Percentiles rank a stretch among this genome's conserved stretches.
These are phyloP conservation scores for Agrotis clavis DNA, from an alignment of 2,888 invertebrate genomes.

Conservation along the genomic window DNA sequence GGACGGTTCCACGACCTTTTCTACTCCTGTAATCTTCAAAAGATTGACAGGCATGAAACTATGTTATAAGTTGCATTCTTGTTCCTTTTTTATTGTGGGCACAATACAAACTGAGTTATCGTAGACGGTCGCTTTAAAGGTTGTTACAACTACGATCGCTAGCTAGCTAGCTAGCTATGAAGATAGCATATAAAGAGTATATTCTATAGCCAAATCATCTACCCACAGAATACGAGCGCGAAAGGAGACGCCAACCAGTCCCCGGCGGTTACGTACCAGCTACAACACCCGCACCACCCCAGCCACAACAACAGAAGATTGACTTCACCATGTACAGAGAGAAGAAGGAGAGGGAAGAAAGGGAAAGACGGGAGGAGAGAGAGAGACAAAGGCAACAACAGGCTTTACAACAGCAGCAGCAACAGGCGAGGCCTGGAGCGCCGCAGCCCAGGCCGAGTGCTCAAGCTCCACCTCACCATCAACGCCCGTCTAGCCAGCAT, in stretches of 20 bases:
- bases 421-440: conserved; percentile 64
- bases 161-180: no score
- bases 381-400: conserved; percentile 77
- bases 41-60: no score
- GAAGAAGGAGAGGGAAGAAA: conserved; percentile 92
- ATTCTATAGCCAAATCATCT: background rate
- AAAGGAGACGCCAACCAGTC: conserved; percentile 83
- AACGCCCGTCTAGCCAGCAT: conserved; percentile 66
- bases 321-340: conserved; percentile 92
- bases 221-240: conserved; percentile 85
- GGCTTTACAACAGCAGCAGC: conserved; percentile 61
- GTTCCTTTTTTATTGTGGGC: no score
- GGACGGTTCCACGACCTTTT: no score
- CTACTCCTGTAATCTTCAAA: no score
- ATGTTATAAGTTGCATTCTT: no score
- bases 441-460: conserved; percentile 72
- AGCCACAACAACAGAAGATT: conserved; percentile 88
- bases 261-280: conserved; percentile 88
- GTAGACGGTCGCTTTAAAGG: no score
- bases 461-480: conserved; percentile 71
- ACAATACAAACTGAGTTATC: no score
- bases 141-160: no score
- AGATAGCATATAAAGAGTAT: no score
- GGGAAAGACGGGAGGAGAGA: conserved; percentile 85
- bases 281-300: conserved; percentile 74